These are phyloP conservation scores for Bombus consobrinus DNA, from an alignment of 1,140 invertebrate species.

Conservation along the genomic window DNA sequence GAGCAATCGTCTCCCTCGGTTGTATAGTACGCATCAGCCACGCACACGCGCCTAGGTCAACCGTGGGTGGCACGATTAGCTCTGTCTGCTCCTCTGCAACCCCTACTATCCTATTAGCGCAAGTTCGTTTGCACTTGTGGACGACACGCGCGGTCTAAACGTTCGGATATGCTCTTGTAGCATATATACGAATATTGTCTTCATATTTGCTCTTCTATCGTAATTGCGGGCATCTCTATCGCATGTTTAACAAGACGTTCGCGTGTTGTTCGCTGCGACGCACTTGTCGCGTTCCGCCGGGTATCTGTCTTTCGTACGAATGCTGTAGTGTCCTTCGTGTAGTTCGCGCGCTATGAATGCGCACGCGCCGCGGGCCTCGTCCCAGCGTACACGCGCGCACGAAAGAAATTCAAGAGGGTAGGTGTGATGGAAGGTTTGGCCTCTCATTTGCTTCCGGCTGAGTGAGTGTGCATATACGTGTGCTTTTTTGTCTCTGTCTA, in stretches of 20 bases:
- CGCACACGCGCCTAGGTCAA: constrained; percentile 50
- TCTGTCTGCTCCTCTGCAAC: constrained; percentile 4
- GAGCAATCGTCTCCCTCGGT: background rate
- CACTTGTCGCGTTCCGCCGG: background rate
- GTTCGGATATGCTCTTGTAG: background rate
- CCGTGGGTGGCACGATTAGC: constrained; percentile 28
- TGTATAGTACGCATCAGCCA: constrained; percentile 25
- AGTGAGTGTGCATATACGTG: too few relatives aligned
- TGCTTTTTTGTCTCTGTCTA: background rate
- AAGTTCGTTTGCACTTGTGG: constrained; percentile 29
- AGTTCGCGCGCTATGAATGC: background rate
- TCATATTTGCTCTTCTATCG: background rate
- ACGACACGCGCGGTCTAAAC: background rate
- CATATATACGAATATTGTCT: background rate
- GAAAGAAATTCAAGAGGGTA: constrained; percentile 1
- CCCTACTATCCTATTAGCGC: background rate
- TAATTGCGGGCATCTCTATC: background rate
- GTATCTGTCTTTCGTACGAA: background rate
- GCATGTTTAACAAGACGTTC: background rate
- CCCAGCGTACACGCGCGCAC: background rate
- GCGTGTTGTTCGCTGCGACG: background rate
- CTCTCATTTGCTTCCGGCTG: constrained; percentile 12
- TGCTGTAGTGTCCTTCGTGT: background rate
- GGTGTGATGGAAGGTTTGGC: constrained; percentile 10
- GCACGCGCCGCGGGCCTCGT: background rate